Evolutionary conservation across 2,797 vertebrate genomes (phyloP).

Genomic region (Gambusia yucatana): DNA sequence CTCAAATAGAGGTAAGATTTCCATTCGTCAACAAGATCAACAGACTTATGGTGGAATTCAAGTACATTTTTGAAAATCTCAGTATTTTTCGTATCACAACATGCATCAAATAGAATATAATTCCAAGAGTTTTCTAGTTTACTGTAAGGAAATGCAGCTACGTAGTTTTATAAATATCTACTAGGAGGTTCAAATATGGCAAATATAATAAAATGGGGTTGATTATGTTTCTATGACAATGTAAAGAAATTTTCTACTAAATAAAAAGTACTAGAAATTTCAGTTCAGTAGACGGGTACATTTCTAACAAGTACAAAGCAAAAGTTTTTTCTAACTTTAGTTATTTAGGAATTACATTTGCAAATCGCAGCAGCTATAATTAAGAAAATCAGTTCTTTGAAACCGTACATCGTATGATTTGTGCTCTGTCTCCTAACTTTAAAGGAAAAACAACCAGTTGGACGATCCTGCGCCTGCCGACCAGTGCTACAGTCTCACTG

Average conservation of each 20-base stretch:
- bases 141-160: neutral
- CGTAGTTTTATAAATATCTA: neutral
- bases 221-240: neutral
- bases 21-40: too few species aligned
- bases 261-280: neutral
- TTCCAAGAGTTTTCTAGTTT: neutral
- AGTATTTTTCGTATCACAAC: too few species aligned
- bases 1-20: too few species aligned
- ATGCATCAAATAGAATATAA: too few species aligned
- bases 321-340: neutral
- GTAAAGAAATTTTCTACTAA: neutral
- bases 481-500: neutral
- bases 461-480: neutral
- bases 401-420: slow-evolving; percentile 7
- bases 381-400: neutral
- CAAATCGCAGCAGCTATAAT: neutral
- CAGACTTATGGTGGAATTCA: too few species aligned
- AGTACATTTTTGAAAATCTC: too few species aligned
- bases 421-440: slow-evolving; percentile 1
- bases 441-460: neutral
- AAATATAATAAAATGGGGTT: neutral
- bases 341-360: neutral
- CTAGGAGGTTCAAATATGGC: neutral
- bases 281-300: neutral
- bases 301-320: neutral